Conservation (phyloP, 2,888 invertebrate species). For the Ectemnius cavifrons region DNA sequence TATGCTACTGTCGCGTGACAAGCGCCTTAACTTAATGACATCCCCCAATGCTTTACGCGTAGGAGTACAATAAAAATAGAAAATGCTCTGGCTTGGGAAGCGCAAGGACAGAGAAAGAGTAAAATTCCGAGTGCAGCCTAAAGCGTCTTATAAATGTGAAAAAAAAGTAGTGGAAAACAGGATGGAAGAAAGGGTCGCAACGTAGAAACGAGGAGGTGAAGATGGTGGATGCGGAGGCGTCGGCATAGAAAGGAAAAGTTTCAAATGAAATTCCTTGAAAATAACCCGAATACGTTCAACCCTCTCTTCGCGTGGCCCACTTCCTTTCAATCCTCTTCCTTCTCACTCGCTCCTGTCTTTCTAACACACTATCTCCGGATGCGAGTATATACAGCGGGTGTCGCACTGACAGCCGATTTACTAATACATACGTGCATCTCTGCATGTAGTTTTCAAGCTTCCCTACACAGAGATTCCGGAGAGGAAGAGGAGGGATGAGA, state of each 20-base stretch:
- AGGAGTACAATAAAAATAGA: too few species aligned
- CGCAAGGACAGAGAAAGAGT: not conserved
- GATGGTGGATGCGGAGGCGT: slow-evolving; percentile 12
- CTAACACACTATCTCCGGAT: not conserved
- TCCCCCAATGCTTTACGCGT: too few species aligned
- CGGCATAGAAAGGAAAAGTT: slow-evolving; percentile 55
- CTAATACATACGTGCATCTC: slow-evolving; percentile 1
- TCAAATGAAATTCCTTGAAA: slow-evolving; percentile 71
- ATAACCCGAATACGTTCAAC: slow-evolving; percentile 56
- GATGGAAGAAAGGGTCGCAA: not conserved
- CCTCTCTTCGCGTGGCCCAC: slow-evolving; percentile 7
- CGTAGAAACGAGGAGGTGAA: not conserved
- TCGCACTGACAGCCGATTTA: slow-evolving; percentile 32
- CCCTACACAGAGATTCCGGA: slow-evolving; percentile 26
- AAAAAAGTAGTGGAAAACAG: not conserved
- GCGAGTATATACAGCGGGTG: slow-evolving; percentile 9
- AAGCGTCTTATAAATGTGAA: too few species aligned
- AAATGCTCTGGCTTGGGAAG: not conserved
- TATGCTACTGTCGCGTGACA: too few species aligned
- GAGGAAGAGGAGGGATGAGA: slow-evolving; percentile 7
- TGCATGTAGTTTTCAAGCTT: not conserved
- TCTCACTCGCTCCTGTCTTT: not conserved
- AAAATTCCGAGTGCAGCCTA: not conserved
- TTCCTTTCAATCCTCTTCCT: not conserved
- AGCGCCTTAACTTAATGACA: too few species aligned